Evolutionary conservation across 2,113 vertebrate species (phyloP).

Genomic region (Hemiscyllium ocellatum): DNA sequence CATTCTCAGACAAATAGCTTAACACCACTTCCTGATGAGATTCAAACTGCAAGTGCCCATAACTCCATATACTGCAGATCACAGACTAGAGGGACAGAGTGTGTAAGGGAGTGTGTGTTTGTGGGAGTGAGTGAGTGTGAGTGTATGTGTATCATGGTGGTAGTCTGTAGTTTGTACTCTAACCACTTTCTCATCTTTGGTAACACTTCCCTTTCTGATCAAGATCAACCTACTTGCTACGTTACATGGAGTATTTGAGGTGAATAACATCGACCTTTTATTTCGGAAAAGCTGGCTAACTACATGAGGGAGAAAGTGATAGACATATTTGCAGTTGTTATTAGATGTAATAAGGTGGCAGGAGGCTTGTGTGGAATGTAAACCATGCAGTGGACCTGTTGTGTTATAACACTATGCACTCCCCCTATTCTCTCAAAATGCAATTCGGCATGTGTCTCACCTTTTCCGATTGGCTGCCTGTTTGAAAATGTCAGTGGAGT

Average conservation of each 20-base stretch:
- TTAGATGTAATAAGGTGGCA: not conserved
- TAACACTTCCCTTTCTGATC: not conserved
- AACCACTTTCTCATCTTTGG: not conserved
- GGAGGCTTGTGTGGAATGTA: not conserved
- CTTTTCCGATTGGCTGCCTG: constrained; percentile 78
- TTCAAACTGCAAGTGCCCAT: not conserved
- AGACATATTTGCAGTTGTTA: not conserved
- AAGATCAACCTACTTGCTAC: not conserved
- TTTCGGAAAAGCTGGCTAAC: not conserved
- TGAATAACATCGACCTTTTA: not conserved
- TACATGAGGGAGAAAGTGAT: not conserved
- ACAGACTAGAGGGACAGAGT: not conserved
- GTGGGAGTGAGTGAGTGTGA: no score
- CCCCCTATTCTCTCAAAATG: not conserved
- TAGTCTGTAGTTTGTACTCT: no score
- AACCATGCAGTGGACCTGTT: not conserved
- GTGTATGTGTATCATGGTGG: no score
- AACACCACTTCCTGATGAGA: not conserved
- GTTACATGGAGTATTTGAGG: not conserved
- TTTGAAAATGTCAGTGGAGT: constrained; percentile 80
- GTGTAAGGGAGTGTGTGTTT: no score
- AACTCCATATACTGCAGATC: not conserved
- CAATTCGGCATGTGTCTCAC: constrained; percentile 55
- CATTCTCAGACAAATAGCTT: not conserved
- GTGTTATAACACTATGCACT: not conserved